Conservation (phyloP, 2,888 invertebrate genomes). For the Dorcus hopei region DNA sequence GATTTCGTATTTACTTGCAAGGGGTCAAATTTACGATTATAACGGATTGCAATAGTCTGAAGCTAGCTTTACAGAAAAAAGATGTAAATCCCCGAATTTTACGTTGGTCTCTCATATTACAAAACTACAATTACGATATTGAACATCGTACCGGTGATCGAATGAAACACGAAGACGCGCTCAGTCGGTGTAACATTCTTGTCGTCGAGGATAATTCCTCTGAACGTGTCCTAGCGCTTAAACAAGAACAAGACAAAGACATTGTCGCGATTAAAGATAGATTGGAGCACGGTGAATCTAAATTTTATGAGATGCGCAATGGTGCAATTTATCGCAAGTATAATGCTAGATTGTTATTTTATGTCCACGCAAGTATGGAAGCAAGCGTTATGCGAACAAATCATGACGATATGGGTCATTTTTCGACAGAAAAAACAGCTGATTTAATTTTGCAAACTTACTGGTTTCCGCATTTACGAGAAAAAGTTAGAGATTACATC, state of each 20-base stretch:
- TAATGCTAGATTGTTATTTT: slow-evolving; percentile 15
- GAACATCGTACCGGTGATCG: not conserved
- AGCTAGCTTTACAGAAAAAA: slow-evolving; percentile 35
- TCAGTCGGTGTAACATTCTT: slow-evolving; percentile 3
- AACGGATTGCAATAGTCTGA: slow-evolving; percentile 38
- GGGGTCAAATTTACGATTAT: slow-evolving; percentile 34
- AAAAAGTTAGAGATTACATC: slow-evolving; percentile 29
- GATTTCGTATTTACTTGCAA: slow-evolving; percentile 36
- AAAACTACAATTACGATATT: slow-evolving; percentile 26
- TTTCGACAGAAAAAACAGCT: slow-evolving; percentile 32
- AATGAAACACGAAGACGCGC: slow-evolving; percentile 10
- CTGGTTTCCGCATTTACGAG: slow-evolving; percentile 36
- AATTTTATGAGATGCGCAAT: slow-evolving; percentile 5
- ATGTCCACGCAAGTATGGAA: slow-evolving; percentile 27
- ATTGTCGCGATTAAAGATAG: slow-evolving; percentile 6
- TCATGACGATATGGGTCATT: slow-evolving; percentile 34
- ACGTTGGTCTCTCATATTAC: slow-evolving; percentile 33
- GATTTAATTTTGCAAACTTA: slow-evolving; percentile 29
- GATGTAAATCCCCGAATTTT: slow-evolving; percentile 34
- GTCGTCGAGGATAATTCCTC: slow-evolving; percentile 5
- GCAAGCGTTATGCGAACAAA: slow-evolving; percentile 23
- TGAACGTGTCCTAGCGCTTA: slow-evolving; percentile 8
- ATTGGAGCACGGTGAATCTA: slow-evolving; percentile 8
- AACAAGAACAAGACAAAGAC: slow-evolving; percentile 3
- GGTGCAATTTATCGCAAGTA: slow-evolving; percentile 10